Base-by-base conservation (phyloP, 2,888 invertebrate genomes). In the Dastarcus helophoroides region DNA sequence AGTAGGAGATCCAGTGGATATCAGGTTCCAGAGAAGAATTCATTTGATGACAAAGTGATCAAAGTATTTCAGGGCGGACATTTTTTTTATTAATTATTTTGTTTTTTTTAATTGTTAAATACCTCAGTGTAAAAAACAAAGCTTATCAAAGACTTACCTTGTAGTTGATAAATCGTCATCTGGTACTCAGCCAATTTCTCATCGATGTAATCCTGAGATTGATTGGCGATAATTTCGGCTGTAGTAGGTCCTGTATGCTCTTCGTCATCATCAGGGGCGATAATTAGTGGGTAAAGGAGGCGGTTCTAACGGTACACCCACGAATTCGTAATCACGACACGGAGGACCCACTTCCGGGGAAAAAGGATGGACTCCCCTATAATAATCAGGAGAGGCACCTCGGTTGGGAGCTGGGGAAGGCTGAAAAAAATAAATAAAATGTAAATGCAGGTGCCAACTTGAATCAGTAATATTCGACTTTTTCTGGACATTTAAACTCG, bases 161-260 rank as follows among this genome's bases (percentile, higher is more conserved):
- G 89, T 51, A 90, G 67, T 57, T 84, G 77, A 53, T 82, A 79
- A 62, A 91, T 91, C 16, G 90, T 90, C 40, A 84, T 80, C 63
- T 90, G 89, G 60, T 90, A 91, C 65, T 91, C 89, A 29, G 89
- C 86, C 51, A 91, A 71, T 61, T 86, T 85, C 64, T 91, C 91
- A 58, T 91, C 91, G 42, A 91, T 78, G 60, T 90, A 91, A 63
- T 91, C 90, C 65, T 91, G 90, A 36, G 86, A 86, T 64, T 91
- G 91, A 58, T 80, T 83, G 39, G 89, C 89, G 49, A 90, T 89
- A 48, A 89, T 89, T 62, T 89, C 88, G 26, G 89, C 89, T 10
- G 89, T 89, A 36, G 86, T 82, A 6, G 83, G 84, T 24, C 86
- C 84, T 44, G 77, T 69, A 42, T 80, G 78, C 54, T 79, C 81